These are phyloP conservation scores for Rhizomys pruinosus DNA, from an alignment of 2,113 vertebrate genomes.

Conservation along the genomic window DNA sequence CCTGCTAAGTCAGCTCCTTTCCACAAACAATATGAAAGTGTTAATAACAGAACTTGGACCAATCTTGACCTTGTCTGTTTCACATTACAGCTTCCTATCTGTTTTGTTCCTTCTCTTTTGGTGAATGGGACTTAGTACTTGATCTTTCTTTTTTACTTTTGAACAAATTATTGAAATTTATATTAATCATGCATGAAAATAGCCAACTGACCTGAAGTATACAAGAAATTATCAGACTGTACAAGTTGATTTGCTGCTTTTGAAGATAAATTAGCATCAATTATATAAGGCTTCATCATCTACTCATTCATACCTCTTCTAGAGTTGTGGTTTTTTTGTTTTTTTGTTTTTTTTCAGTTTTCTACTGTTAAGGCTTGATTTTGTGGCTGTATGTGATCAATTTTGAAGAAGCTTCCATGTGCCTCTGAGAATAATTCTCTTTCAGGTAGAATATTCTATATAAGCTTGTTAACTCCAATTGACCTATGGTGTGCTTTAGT, in stretches of 20 bases:
- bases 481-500: too few relatives aligned
- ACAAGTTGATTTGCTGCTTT: conserved; percentile 29
- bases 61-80: conserved; percentile 39
- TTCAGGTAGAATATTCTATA: too few relatives aligned
- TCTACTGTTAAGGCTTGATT: not conserved
- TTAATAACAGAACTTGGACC: conserved; percentile 42
- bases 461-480: too few relatives aligned
- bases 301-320: conserved; percentile 29
- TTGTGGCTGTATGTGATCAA: too few relatives aligned
- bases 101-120: not conserved
- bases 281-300: conserved; percentile 42
- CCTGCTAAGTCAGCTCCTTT: conserved; percentile 39
- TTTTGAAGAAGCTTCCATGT: too few relatives aligned
- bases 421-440: too few relatives aligned
- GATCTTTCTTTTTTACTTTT: conserved; percentile 49
- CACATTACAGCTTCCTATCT: conserved; percentile 29
- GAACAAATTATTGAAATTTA: conserved; percentile 62
- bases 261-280: conserved; percentile 41
- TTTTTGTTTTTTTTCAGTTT: conserved; percentile 53
- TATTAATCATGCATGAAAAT: conserved; percentile 65
- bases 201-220: conserved; percentile 43
- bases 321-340: conserved; percentile 53
- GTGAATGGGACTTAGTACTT: not conserved
- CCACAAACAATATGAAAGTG: not conserved
- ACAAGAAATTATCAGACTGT: conserved; percentile 49